These are phyloP conservation scores for Oreocharis arfaki DNA, from an alignment of 2,113 vertebrate species.

Conservation along the genomic window DNA sequence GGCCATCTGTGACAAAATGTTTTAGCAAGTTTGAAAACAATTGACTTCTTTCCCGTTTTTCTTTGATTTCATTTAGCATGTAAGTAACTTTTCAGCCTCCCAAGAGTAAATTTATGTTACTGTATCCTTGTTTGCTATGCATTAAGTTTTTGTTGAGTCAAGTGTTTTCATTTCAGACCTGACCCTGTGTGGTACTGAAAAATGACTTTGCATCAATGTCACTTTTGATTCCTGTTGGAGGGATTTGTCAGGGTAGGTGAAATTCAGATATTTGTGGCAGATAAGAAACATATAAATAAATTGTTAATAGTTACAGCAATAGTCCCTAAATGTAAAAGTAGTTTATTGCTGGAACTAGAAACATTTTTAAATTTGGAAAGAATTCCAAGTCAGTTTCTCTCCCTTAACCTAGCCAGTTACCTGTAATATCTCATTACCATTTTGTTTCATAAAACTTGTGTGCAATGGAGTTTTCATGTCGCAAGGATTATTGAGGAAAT, in stretches of 20 bases:
- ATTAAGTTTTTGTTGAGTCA: neutral
- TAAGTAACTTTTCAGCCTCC: neutral
- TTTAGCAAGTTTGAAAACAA: conserved; percentile 35
- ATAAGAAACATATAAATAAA: neutral
- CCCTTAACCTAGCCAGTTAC: neutral
- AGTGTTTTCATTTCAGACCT: neutral
- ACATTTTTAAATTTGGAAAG: neutral
- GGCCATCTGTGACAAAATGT: conserved; percentile 71
- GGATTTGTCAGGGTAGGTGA: neutral
- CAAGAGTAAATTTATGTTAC: neutral
- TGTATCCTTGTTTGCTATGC: neutral
- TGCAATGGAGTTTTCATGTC: neutral
- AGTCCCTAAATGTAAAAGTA: neutral
- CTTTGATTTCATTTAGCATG: neutral
- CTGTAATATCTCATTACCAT: neutral
- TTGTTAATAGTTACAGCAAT: neutral
- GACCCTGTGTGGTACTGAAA: neutral
- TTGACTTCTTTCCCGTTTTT: neutral
- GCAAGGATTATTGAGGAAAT: neutral
- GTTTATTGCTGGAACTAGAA: neutral
- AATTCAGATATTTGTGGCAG: neutral
- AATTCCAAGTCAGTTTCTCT: neutral
- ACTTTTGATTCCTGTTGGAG: neutral
- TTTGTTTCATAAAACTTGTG: neutral
- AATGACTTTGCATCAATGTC: neutral